Base-by-base conservation (phyloP, 2,113 vertebrate genomes). In the Solea senegalensis region DNA sequence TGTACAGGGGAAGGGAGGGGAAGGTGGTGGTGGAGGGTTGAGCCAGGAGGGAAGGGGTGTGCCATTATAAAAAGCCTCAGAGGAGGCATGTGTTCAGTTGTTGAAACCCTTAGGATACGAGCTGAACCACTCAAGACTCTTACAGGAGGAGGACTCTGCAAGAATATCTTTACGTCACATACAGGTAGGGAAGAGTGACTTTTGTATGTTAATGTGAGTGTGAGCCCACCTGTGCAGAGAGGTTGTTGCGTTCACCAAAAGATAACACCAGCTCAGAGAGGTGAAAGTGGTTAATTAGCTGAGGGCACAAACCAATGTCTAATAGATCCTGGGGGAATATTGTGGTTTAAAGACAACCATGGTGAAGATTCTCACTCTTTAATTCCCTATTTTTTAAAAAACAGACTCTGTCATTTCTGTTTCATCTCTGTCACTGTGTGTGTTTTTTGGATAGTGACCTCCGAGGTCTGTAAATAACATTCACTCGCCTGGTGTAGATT, bases 1-100 rank as follows among this genome's bases (percentile, higher is more conserved):
- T 80, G 46, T 74, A 58, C 72, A 80, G 74, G 62, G 57, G 81
- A 82, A 48, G 86, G 77, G 69, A 60, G 74, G 70, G 56, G 69
- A 58, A 57, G 58, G 9, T 4, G 55, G 34, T 28, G 56, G 76
- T 63, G 61, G 76, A 83, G 86, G 87, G 86, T 45, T 88, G 90
- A 85, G 86, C 86, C 82, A 87, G 85, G 84, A 89, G 88, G 88
- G 83, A 92, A 92, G 92, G 91, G 91, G 91, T 87, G 91, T 90
- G 91, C 89, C 84, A 62, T 81, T 94, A 94, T 94, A 94, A 94
- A 90, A 89, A 92, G 89, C 88, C 90, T 91, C 88, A 92, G 90
- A 90, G 86, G 88, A 90, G 85, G 83, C 78, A 86, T 71, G 80
- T 77, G 39, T 82, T 91, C 91, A 94, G 90, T 92, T 89, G 89